Evolutionary conservation across 2,113 vertebrate species (phyloP), one percentile per base, ranked within the genome.

Genomic region (Archocentrus centrarchus): DNA sequence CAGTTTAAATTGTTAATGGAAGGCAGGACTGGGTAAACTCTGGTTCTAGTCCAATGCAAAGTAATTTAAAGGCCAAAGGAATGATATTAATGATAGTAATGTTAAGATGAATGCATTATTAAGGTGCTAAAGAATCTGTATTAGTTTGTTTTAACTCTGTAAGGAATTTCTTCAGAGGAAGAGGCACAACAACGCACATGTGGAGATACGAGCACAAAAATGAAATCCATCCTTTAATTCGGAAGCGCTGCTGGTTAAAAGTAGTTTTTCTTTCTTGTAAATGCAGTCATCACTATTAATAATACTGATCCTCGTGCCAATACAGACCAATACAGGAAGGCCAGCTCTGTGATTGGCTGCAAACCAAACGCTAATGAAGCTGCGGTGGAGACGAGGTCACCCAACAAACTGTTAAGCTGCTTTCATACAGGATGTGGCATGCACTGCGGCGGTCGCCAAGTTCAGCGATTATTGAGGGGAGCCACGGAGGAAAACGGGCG

Each of bases 301-400:
- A 55, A 47, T 35, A 10, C 27, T n/a, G 66, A 73, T 35, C 68
- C 47, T 5, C 32, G 47, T 73, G 47, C 68, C 68, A 73, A 55
- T 73, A 32, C 27, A 73, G 68, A 55, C 47, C 47, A 73, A 55
- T 55, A 55, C 68, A 73, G 68, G 68, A 73, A 53, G 68, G 68
- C 53, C 27, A 20, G 47, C 47, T 73, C 68, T 32, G 68, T 35
- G 27, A 73, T 55, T 73, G 68, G 68, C 47, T 73, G 47, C 27
- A 53, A 73, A 73, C 27, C 68, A 73, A 73, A 55, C 68, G 50
- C 47, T 73, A 73, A 73, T 73, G 68, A 73, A 55, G 68, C 68
- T 32, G 68, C 30, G 68, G 68, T 73, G 27, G 68, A 73, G 47
- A 53, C 50, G 47, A 73, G 47, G 68, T 73, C 68, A 55, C 68